Conservation (phyloP, 1,140 invertebrate species). For the Chelonus insularis region DNA sequence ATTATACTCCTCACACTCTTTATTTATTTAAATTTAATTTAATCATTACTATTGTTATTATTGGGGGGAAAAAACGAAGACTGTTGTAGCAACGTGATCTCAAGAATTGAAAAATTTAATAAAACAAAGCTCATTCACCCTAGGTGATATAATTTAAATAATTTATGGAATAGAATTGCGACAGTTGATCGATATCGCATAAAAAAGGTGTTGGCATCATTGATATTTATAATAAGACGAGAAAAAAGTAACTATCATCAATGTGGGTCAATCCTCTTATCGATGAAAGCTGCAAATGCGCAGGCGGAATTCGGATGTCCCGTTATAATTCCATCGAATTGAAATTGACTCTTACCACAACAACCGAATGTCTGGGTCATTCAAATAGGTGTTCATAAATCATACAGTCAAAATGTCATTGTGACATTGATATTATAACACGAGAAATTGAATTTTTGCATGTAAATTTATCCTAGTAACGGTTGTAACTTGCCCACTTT, state of each 20-base stretch:
- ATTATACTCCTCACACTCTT: too few species aligned
- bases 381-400: not conserved
- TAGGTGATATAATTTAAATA: too few species aligned
- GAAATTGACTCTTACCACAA: constrained; percentile 2
- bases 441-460: not conserved
- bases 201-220: not conserved
- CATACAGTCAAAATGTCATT: not conserved
- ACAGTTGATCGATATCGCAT: not conserved
- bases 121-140: too few species aligned
- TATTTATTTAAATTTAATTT: too few species aligned
- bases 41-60: not conserved
- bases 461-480: not conserved
- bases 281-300: constrained; percentile 13
- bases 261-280: constrained; percentile 20
- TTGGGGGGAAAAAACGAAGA: not conserved
- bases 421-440: constrained; percentile 2
- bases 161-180: not conserved
- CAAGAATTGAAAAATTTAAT: too few species aligned
- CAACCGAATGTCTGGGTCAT: not conserved
- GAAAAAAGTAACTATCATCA: not conserved
- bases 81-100: too few species aligned
- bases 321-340: constrained; percentile 4
- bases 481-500: too few species aligned
- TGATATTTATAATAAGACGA: not conserved
- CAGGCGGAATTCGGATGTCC: constrained; percentile 1